Conservation (phyloP, 2,888 invertebrate species). For the Hecatera dysodea region DNA sequence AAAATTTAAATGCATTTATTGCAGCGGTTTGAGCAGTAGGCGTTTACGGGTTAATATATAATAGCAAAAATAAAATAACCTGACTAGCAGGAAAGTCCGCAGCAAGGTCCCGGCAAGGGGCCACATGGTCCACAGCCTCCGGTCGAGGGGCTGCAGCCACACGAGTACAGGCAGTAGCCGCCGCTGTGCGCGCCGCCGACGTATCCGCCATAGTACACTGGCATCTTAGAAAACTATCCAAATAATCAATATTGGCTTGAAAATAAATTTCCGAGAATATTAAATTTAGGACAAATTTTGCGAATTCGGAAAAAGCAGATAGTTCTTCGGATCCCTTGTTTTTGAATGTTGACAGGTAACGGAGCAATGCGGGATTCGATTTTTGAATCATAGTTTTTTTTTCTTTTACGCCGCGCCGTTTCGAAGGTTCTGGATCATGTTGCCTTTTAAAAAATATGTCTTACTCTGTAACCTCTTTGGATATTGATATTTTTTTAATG, state of each 20-base stretch:
- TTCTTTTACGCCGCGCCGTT: background rate
- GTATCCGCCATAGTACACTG: constrained; percentile 83
- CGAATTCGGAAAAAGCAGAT: background rate
- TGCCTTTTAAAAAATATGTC: background rate
- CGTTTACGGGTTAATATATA: too few relatives aligned
- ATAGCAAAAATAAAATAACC: constrained; percentile 13
- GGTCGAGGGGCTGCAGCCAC: constrained; percentile 68
- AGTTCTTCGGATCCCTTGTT: background rate
- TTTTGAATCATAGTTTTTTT: constrained; percentile 26
- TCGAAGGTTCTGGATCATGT: too few relatives aligned
- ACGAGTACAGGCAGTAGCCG: constrained; percentile 80
- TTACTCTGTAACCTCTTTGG: too few relatives aligned
- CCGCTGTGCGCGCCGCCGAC: constrained; percentile 83
- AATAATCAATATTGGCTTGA: constrained; percentile 20
- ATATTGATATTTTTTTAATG: too few relatives aligned
- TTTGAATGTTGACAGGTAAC: constrained; percentile 1
- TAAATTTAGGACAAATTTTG: constrained; percentile 22
- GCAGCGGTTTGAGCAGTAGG: too few relatives aligned
- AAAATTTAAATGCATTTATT: too few relatives aligned
- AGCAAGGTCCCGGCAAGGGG: constrained; percentile 73
- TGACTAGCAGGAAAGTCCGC: constrained; percentile 72
- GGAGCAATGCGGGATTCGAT: constrained; percentile 27
- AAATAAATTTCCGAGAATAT: background rate
- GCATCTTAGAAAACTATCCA: constrained; percentile 69
- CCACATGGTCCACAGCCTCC: constrained; percentile 76